Percentiles rank a stretch among this genome's conserved stretches.
phyloP scores from a whole-genome alignment of 2,888 invertebrate species.

The Cryptocephalus primarius region DNA sequence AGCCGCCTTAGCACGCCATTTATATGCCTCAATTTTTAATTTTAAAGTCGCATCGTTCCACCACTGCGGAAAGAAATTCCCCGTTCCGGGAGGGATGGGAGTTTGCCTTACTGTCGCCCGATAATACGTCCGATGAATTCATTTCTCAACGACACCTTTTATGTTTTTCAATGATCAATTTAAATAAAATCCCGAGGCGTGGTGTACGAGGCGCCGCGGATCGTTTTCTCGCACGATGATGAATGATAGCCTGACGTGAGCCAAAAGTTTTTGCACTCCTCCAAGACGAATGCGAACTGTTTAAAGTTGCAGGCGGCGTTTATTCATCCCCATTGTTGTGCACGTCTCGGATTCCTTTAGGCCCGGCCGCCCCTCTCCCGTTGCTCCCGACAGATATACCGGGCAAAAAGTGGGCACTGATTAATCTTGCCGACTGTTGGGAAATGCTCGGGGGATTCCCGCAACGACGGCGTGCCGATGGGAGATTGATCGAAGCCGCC shows the following conservation, averaged over 20 bases:
- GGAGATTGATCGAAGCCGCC: too few species aligned
- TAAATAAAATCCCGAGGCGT: conserved; percentile 26
- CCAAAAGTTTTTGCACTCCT: conserved; percentile 26
- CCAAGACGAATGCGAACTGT: conserved; percentile 27
- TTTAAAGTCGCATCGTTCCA: too few species aligned
- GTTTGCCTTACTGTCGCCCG: conserved; percentile 20
- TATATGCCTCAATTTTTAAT: too few species aligned
- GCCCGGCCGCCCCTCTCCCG: conserved; percentile 1
- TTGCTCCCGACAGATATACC: conserved; percentile 8
- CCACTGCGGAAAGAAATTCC: too few species aligned
- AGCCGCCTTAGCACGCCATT: too few species aligned
- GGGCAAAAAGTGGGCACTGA: conserved; percentile 12
- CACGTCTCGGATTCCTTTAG: conserved; percentile 1
- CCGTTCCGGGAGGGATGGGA: background rate
- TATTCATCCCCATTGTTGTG: conserved; percentile 24
- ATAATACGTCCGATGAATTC: conserved; percentile 27
- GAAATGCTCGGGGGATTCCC: background rate
- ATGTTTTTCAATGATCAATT: conserved; percentile 34
- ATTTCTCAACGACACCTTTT: conserved; percentile 33
- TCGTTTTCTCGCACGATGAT: conserved; percentile 27
- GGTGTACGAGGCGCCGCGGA: conserved; percentile 17
- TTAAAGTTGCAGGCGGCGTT: conserved; percentile 25
- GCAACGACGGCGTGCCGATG: too few species aligned
- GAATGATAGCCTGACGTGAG: conserved; percentile 28
- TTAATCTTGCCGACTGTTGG: conserved; percentile 10